Evolutionary conservation across 2,888 invertebrate species (phyloP), one percentile per base, ranked within the genome.

Genomic region (Metacarcinus magister): DNA sequence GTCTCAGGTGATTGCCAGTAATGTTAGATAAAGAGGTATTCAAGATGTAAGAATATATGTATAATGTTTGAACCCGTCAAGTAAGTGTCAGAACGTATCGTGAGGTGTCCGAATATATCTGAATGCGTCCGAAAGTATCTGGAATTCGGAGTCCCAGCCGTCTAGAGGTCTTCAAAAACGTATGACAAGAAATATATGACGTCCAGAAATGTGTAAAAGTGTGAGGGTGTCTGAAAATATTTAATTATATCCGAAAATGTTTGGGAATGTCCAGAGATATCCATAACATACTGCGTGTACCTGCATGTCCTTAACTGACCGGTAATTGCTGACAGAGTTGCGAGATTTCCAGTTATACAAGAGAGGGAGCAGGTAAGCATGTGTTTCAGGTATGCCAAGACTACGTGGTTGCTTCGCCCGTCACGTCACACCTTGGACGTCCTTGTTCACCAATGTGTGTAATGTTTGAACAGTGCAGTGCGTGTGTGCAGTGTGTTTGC

Each of bases 351-450:
- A 60, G 60, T 23, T 60, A 60, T 19, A 60, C 23, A 28, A 32
- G 7, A 60, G 94, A 32, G 43, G n/a, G 44, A 16, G 67, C 44
- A 28, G 16, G 43, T 82, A 67, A n/a, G 48, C 43, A 67, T 46
- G 94, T 94, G n/a, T 94, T 23, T 94, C 46, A 60, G 92, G 44
- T 92, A 54, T 46, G 54, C 46, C 28, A 46, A 54, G 48, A 19
- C 19, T 23, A 2, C 28, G 19, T 28, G 28, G 44, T n/a, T n/a
- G 13, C 2, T 2, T 28, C 28, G 48, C 44, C 7, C 23, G 23
- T n/a, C 54, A 46, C 60, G 8, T 16, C n/a, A 92, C 46, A 23
- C 16, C 8, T 60, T 32, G 2, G 13, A n/a, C 44, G 23, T 19
- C 44, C 39, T 39, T 82, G 82, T 43, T 23, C 43, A 28, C 43